These are phyloP conservation scores for Strix uralensis DNA, from an alignment of 2,113 vertebrate species.

Conservation along the genomic window DNA sequence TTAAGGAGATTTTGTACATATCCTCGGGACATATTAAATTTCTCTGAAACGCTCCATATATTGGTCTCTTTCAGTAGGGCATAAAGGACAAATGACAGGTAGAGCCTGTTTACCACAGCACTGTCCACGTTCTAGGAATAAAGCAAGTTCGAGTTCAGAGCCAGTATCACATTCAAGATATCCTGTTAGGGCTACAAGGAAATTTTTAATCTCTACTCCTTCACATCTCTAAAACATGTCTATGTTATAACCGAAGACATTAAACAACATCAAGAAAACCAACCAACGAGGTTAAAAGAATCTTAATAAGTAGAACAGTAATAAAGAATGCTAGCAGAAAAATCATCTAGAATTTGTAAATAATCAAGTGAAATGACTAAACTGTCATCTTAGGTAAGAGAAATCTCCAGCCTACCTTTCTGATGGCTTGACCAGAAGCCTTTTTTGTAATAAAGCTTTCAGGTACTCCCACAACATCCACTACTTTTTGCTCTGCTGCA, in stretches of 20 bases:
- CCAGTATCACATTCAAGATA: background rate
- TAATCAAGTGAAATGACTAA: background rate
- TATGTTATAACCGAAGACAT: background rate
- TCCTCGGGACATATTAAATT: constrained; percentile 88
- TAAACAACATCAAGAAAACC: background rate
- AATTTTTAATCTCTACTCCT: background rate
- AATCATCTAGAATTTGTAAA: background rate
- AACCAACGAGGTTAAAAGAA: background rate
- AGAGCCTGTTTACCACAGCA: constrained; percentile 79
- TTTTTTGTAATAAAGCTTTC: constrained; percentile 90
- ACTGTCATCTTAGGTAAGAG: background rate
- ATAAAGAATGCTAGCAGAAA: background rate
- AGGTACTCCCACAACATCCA: constrained; percentile 82
- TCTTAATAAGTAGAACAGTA: background rate
- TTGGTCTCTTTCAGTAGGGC: constrained; percentile 85
- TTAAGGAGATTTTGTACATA: constrained; percentile 87
- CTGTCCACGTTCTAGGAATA: constrained; percentile 78
- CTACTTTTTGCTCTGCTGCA: constrained; percentile 85
- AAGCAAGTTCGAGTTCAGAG: background rate
- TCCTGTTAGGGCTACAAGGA: background rate
- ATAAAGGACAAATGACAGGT: constrained; percentile 87
- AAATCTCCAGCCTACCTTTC: constrained; percentile 76
- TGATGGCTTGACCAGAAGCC: constrained; percentile 89
- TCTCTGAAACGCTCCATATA: constrained; percentile 86
- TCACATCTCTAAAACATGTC: background rate